Conservation (phyloP, 2,113 vertebrate genomes). For the Sterrhoptilus dennistouni region DNA sequence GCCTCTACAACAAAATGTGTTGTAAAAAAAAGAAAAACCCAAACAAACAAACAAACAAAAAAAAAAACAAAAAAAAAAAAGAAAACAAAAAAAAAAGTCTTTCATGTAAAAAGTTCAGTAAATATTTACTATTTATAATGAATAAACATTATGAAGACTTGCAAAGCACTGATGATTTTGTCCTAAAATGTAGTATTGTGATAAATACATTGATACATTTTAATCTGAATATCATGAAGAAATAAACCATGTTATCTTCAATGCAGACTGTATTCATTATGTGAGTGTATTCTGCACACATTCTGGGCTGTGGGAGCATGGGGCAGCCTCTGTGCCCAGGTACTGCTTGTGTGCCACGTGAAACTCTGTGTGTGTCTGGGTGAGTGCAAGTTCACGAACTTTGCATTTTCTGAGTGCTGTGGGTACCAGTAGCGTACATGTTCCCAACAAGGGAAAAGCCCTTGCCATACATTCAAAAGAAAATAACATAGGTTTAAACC, state of each 20-base stretch:
- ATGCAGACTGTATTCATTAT: neutral
- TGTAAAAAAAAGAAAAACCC: conserved; percentile 71
- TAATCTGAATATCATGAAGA: conserved; percentile 58
- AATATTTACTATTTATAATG: conserved; percentile 98
- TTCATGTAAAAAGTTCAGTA: conserved; percentile 91
- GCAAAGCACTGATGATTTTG: conserved; percentile 62
- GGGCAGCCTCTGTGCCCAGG: neutral
- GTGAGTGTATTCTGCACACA: neutral
- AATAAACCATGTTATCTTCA: conserved; percentile 63
- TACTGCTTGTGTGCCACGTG: fast-evolving
- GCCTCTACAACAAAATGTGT: conserved; percentile 78
- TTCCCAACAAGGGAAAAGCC: neutral
- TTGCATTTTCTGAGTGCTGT: fast-evolving
- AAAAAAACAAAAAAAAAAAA: conserved; percentile 40
- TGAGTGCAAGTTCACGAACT: neutral
- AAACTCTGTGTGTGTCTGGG: neutral
- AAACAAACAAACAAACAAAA: neutral
- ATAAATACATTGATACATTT: conserved; percentile 49
- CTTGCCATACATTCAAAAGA: neutral
- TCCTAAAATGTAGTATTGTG: conserved; percentile 64
- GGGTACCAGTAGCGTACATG: neutral
- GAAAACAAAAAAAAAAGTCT: conserved; percentile 69
- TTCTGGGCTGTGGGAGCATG: fast-evolving
- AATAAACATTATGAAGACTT: conserved; percentile 87
- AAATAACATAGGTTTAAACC: neutral